Conservation (phyloP, 2,113 vertebrate species). For the Lucifuga dentata region DNA sequence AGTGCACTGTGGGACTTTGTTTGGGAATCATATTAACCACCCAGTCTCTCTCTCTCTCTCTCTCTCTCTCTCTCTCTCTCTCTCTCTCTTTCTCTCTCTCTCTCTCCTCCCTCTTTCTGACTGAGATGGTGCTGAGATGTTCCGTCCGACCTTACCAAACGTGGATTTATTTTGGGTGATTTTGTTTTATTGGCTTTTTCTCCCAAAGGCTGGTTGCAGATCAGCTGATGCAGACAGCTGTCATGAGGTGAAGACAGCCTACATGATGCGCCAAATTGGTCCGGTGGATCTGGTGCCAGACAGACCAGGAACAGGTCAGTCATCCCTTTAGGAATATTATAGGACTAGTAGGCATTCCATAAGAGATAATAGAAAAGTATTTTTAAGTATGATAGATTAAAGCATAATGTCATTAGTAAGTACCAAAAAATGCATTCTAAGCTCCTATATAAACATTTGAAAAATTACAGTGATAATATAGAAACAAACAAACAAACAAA, state of each 20-base stretch:
- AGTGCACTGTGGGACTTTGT: conserved; percentile 26
- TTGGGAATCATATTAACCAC: conserved; percentile 23
- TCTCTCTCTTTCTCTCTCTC: neutral
- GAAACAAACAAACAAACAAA: no score
- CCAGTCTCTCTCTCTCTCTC: conserved; percentile 20
- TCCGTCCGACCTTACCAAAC: conserved; percentile 70
- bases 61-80: conserved; percentile 12
- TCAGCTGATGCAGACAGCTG: conserved; percentile 84
- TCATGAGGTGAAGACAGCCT: conserved; percentile 91
- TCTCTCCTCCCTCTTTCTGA: conserved; percentile 13
- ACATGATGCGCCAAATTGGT: conserved; percentile 91
- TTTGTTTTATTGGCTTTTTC: conserved; percentile 47
- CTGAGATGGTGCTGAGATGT: conserved; percentile 85
- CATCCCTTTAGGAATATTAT: conserved; percentile 33
- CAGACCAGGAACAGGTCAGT: conserved; percentile 87
- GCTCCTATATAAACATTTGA: no score
- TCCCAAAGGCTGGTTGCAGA: conserved; percentile 66
- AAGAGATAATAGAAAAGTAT: no score
- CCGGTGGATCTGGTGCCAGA: conserved; percentile 89
- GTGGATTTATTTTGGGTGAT: conserved; percentile 73
- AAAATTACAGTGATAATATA: no score
- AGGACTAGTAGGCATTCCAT: no score
- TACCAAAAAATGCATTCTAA: no score
- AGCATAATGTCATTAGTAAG: no score
- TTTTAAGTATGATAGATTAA: no score